phyloP scores from a whole-genome alignment of 1,140 invertebrate species.

The Liolophura sinensis region DNA sequence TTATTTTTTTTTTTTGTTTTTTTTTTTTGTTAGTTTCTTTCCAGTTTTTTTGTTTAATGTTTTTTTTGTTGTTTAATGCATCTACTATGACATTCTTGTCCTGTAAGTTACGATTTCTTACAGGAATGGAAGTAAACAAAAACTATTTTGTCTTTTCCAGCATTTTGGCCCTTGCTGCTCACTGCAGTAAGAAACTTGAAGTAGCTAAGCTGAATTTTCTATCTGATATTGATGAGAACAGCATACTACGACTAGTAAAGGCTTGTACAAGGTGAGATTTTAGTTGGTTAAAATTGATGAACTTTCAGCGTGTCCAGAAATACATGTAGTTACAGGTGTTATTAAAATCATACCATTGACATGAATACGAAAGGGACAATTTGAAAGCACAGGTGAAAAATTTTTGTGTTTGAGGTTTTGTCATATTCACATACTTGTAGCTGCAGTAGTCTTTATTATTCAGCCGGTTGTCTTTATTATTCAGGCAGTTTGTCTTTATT shows the following conservation, averaged over 20 bases:
- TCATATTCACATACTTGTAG: too few species aligned
- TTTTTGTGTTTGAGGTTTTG: too few species aligned
- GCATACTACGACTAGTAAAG: slow-evolving; percentile 40
- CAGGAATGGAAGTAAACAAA: not conserved
- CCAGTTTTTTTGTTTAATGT: too few species aligned
- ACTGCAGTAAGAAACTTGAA: slow-evolving; percentile 40
- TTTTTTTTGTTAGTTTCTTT: slow-evolving; percentile 1
- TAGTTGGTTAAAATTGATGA: not conserved
- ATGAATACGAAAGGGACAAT: too few species aligned
- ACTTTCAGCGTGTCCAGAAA: not conserved
- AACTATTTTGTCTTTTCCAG: slow-evolving; percentile 17
- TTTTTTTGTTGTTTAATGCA: too few species aligned
- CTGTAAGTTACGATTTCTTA: not conserved
- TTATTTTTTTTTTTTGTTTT: not conserved
- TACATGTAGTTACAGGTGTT: not conserved
- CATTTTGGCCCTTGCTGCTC: slow-evolving; percentile 46
- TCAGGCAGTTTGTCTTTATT: too few species aligned
- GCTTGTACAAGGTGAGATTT: slow-evolving; percentile 42
- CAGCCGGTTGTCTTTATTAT: too few species aligned
- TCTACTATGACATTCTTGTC: not conserved
- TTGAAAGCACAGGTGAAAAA: too few species aligned
- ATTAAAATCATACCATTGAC: not conserved
- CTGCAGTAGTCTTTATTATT: too few species aligned
- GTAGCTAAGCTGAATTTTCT: slow-evolving; percentile 50
- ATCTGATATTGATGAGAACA: slow-evolving; percentile 40